Conservation (phyloP, 1,140 invertebrate species). For the Dendrolimus punctatus region DNA sequence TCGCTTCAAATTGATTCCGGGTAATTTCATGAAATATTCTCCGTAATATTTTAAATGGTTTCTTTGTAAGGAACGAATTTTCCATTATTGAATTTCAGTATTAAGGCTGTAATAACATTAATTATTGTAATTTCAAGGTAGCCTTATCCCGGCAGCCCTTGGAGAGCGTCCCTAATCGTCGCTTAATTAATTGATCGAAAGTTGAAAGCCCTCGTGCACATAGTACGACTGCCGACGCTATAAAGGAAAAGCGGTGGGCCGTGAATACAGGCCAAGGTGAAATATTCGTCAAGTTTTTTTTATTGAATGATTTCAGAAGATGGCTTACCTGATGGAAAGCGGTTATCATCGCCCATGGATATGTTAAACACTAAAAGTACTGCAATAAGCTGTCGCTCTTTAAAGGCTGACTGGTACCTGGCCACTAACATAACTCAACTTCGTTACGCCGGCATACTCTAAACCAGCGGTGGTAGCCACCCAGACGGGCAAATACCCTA, state of each 20-base stretch:
- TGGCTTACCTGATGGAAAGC: too few species aligned
- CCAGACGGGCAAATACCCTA: too few species aligned
- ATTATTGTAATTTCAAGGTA: slow-evolving; percentile 51
- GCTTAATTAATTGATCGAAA: slow-evolving; percentile 70
- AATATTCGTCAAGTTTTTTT: slow-evolving; percentile 24
- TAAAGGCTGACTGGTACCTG: too few species aligned
- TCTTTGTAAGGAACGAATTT: slow-evolving; percentile 25
- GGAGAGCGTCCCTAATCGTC: slow-evolving; percentile 49
- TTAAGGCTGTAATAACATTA: slow-evolving; percentile 48
- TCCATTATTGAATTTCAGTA: slow-evolving; percentile 48
- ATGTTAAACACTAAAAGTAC: too few species aligned
- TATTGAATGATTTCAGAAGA: too few species aligned
- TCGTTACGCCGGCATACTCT: too few species aligned
- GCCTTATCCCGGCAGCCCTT: slow-evolving; percentile 32
- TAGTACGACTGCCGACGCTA: slow-evolving; percentile 59
- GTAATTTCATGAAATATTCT: background rate
- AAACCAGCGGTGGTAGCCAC: too few species aligned
- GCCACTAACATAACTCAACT: too few species aligned
- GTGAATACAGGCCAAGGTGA: slow-evolving; percentile 62
- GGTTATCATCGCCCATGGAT: too few species aligned
- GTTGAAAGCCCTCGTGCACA: slow-evolving; percentile 56
- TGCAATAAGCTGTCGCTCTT: too few species aligned
- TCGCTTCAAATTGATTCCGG: too few species aligned
- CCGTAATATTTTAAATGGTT: slow-evolving; percentile 2
- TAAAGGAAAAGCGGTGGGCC: slow-evolving; percentile 60